A percentile compares a stretch with the other conserved stretches of the same genome.
These are phyloP conservation scores for Spialia ferax DNA, from an alignment of 2,888 invertebrate species.

Conservation along the genomic window DNA sequence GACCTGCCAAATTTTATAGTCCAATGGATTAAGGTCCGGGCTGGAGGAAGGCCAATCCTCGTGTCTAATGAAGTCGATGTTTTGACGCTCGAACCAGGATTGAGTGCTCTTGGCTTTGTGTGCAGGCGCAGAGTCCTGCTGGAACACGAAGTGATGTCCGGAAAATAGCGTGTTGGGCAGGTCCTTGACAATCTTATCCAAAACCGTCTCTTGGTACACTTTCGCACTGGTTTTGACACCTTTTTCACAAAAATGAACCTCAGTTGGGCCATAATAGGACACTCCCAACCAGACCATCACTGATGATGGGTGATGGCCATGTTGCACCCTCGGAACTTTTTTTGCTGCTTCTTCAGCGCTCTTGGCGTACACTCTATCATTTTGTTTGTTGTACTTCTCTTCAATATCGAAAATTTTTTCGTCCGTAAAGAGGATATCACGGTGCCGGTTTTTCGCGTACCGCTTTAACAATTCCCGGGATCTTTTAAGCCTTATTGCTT, in stretches of 20 bases:
- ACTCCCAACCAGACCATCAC: neutral
- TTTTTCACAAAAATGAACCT: too few species aligned
- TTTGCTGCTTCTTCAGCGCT: neutral
- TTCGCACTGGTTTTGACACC: neutral
- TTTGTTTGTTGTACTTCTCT: neutral
- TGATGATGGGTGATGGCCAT: neutral
- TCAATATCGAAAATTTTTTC: neutral
- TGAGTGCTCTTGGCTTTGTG: neutral
- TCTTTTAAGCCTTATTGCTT: too few species aligned
- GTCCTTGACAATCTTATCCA: too few species aligned
- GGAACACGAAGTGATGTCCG: neutral
- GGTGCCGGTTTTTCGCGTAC: neutral
- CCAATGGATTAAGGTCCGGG: neutral
- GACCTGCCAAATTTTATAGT: neutral
- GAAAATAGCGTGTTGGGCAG: too few species aligned
- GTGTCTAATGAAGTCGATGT: neutral
- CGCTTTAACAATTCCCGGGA: neutral
- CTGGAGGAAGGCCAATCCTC: neutral
- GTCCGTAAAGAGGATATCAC: neutral
- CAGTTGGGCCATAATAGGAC: too few species aligned
- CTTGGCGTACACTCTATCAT: neutral
- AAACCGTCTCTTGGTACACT: neutral
- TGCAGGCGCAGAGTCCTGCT: neutral
- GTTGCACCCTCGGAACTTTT: neutral
- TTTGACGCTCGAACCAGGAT: neutral